Conservation (phyloP, 2,888 invertebrate species). For the Flexamia atlantica region DNA sequence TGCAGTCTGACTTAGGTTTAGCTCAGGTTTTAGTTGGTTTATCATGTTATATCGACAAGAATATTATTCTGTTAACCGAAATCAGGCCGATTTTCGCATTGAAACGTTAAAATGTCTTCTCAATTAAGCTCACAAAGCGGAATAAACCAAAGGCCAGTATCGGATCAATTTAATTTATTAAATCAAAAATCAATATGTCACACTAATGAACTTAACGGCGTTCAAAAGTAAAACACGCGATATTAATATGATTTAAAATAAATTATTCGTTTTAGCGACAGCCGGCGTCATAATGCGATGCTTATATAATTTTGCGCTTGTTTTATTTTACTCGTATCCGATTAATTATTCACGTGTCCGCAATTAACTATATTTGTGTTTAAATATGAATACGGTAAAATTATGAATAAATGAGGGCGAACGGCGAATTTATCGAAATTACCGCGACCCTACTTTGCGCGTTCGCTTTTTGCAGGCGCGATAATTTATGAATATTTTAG, state of each 20-base stretch:
- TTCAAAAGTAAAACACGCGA: conserved; percentile 40
- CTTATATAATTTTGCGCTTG: conserved; percentile 36
- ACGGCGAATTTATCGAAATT: conserved; percentile 38
- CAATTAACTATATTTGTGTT: conserved; percentile 57
- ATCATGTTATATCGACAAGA: too few relatives aligned
- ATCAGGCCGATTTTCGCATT: background rate
- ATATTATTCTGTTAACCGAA: too few relatives aligned
- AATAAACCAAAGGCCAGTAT: background rate
- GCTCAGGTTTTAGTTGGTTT: too few relatives aligned
- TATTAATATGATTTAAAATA: conserved; percentile 55
- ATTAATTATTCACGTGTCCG: conserved; percentile 51
- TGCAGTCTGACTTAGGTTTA: too few relatives aligned
- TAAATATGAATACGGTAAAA: conserved; percentile 45
- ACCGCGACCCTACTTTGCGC: conserved; percentile 11
- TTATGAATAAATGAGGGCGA: conserved; percentile 33
- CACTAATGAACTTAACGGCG: conserved; percentile 31
- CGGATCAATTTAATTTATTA: conserved; percentile 41
- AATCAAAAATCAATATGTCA: conserved; percentile 53
- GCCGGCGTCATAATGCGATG: conserved; percentile 31
- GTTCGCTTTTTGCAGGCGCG: conserved; percentile 44
- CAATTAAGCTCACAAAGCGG: background rate
- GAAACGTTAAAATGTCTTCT: background rate
- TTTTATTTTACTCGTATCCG: conserved; percentile 43
- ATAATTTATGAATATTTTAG: conserved; percentile 57
- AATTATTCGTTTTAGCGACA: conserved; percentile 54